Evolutionary conservation across 2,888 invertebrate species (phyloP).

Genomic region (Trisateles emortualis): DNA sequence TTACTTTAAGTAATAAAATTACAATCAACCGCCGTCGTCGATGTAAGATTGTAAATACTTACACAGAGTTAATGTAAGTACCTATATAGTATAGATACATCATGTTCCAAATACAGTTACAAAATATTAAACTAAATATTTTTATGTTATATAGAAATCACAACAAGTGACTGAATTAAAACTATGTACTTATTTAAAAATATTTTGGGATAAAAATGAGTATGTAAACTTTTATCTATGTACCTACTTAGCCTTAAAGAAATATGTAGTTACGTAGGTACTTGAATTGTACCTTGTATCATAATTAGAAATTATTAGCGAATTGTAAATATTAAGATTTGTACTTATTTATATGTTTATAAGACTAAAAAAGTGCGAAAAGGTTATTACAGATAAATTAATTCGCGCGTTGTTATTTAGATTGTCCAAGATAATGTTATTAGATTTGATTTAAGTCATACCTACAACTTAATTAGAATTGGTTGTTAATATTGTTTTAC

Average conservation of each 20-base stretch:
- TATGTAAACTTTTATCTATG: no score
- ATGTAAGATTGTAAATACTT: no score
- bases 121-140: no score
- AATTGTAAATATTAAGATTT: slow-evolving; percentile 43
- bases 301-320: slow-evolving; percentile 21
- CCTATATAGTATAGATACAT: no score
- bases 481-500: no score
- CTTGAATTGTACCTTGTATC: slow-evolving; percentile 26
- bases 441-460: neutral
- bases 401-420: neutral
- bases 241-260: neutral
- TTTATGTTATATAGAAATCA: neutral
- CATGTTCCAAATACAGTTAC: no score
- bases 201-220: no score
- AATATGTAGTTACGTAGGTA: slow-evolving; percentile 21
- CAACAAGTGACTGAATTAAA: neutral
- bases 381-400: neutral
- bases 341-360: slow-evolving; percentile 42
- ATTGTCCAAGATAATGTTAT: neutral
- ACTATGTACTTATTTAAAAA: neutral
- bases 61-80: no score
- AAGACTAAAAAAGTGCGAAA: slow-evolving; percentile 9
- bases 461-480: neutral
- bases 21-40: no score
- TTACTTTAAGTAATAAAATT: slow-evolving; percentile 49